Conservation (phyloP, 2,888 invertebrate species). For the Lycocerus yunnanus region DNA sequence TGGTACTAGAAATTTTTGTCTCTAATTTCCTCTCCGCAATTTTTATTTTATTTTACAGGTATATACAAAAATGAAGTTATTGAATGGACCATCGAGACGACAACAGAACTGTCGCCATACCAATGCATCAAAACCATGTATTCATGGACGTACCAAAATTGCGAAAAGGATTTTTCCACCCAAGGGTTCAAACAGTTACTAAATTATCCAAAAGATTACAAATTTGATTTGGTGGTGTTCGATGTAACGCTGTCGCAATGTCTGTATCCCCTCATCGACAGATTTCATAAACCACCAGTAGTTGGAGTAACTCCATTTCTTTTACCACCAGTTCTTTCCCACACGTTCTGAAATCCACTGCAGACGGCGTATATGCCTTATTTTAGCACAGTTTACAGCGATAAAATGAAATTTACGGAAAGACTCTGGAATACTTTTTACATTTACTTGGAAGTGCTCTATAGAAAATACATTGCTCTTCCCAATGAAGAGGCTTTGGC, state of each 20-base stretch:
- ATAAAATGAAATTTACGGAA: conserved; percentile 37
- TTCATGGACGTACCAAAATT: conserved; percentile 5
- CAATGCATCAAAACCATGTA: background rate
- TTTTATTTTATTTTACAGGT: background rate
- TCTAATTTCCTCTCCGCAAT: background rate
- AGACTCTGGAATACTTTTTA: conserved; percentile 37
- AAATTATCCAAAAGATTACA: conserved; percentile 31
- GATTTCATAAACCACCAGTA: conserved; percentile 34
- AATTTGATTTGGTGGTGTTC: conserved; percentile 37
- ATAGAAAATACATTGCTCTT: conserved; percentile 26
- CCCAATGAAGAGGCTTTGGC: conserved; percentile 33
- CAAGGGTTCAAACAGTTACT: conserved; percentile 22
- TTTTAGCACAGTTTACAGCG: conserved; percentile 30
- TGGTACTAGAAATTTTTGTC: too few relatives aligned
- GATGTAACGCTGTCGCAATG: conserved; percentile 33
- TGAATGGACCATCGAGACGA: background rate
- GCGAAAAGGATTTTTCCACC: conserved; percentile 24
- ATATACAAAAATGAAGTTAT: background rate
- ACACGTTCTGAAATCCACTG: conserved; percentile 35
- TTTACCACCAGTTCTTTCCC: background rate
- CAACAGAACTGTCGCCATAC: background rate
- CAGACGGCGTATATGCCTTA: conserved; percentile 40
- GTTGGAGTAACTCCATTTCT: conserved; percentile 14
- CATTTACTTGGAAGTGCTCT: conserved; percentile 11
- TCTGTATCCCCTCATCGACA: conserved; percentile 33